phyloP scores from a whole-genome alignment of 2,113 vertebrate genomes.

The Colius striatus region DNA sequence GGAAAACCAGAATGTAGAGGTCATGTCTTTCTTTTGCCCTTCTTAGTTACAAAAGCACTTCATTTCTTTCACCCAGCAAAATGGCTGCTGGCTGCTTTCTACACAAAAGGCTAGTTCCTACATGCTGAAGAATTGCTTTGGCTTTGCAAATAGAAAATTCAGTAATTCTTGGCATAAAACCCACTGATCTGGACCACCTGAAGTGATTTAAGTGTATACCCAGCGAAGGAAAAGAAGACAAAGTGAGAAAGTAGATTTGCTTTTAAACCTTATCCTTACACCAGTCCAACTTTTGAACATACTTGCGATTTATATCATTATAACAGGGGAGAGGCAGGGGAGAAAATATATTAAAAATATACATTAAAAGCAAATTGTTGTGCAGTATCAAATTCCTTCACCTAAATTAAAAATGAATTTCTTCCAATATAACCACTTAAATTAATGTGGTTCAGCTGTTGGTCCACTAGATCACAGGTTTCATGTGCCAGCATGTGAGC shows the following conservation, averaged over 20 bases:
- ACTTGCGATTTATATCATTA: neutral
- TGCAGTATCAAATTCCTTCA: neutral
- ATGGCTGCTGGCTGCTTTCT: neutral
- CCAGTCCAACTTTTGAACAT: neutral
- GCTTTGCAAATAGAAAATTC: constrained; percentile 6
- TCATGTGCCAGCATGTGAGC: accelerated
- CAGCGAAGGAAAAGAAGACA: neutral
- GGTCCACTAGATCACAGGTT: neutral
- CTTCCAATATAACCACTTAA: neutral
- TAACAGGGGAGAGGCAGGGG: neutral
- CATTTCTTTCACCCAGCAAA: constrained; percentile 19
- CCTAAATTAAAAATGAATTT: neutral
- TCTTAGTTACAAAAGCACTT: neutral
- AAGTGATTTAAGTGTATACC: neutral
- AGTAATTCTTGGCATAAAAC: neutral
- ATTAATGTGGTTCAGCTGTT: neutral
- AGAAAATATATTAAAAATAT: neutral
- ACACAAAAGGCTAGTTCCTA: neutral
- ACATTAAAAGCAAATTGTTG: neutral
- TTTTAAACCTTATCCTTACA: neutral
- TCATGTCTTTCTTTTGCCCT: neutral
- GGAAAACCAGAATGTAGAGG: neutral
- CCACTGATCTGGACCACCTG: neutral
- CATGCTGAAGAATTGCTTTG: neutral
- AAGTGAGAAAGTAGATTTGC: neutral